These are phyloP conservation scores for Pterocles orientalis DNA, from an alignment of 2,113 vertebrate species.

Conservation along the genomic window DNA sequence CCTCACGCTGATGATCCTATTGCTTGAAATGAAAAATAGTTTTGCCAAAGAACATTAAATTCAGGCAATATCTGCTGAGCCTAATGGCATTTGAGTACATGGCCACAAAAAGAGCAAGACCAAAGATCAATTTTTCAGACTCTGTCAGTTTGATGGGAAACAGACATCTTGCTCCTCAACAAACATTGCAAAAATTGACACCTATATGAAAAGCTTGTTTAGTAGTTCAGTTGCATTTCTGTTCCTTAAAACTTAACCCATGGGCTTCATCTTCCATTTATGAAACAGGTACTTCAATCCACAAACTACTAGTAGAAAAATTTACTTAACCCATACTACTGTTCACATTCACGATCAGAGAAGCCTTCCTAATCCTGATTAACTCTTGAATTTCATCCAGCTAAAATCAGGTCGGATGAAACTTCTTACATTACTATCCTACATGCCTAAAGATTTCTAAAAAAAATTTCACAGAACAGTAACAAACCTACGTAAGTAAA, in stretches of 20 bases:
- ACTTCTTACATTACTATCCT: not conserved
- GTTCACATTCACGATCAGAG: not conserved
- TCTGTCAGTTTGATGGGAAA: not conserved
- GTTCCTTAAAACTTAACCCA: not conserved
- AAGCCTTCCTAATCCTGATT: not conserved
- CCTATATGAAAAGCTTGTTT: not conserved
- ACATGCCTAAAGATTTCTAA: not conserved
- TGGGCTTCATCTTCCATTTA: not conserved
- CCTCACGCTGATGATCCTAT: not conserved
- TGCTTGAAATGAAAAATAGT: slow-evolving; percentile 28
- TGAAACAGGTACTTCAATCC: not conserved
- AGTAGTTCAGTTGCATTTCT: not conserved
- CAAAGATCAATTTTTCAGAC: not conserved
- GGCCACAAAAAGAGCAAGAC: not conserved
- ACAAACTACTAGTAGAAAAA: not conserved
- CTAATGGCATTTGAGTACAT: not conserved
- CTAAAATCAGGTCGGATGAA: not conserved
- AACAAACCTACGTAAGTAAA: not conserved
- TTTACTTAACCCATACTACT: not conserved
- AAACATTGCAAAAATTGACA: not conserved
- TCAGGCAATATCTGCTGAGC: not conserved
- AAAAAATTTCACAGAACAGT: not conserved
- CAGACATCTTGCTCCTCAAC: not conserved
- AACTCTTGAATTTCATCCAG: not conserved
- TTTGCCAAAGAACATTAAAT: slow-evolving; percentile 31